phyloP scores from a whole-genome alignment of 2,888 invertebrate species.

The Agonopterix heracliana region DNA sequence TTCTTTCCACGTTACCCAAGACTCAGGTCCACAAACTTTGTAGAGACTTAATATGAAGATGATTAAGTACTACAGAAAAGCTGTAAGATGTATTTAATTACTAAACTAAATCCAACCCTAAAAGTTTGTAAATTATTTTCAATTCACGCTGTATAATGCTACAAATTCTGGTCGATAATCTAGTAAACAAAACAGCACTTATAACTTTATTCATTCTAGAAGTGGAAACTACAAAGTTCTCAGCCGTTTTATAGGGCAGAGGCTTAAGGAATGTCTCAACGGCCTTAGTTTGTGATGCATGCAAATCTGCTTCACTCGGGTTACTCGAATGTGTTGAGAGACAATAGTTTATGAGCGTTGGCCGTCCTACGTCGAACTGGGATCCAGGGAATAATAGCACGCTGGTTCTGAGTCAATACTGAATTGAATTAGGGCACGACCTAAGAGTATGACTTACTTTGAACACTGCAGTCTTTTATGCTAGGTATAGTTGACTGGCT shows the following conservation, averaged over 20 bases:
- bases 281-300: slow-evolving; percentile 28
- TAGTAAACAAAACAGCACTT: not conserved
- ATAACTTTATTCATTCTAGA: not conserved
- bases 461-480: too few relatives aligned
- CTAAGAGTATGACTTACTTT: slow-evolving; percentile 8
- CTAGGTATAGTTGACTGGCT: too few relatives aligned
- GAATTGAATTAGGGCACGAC: slow-evolving; percentile 23
- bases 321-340: slow-evolving; percentile 27
- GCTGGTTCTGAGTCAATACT: slow-evolving; percentile 10
- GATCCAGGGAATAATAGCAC: slow-evolving; percentile 19
- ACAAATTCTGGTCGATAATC: not conserved
- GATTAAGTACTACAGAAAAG: too few relatives aligned
- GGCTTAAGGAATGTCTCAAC: slow-evolving; percentile 13
- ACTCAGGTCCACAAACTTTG: too few relatives aligned
- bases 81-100: too few relatives aligned
- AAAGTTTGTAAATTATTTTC: too few relatives aligned
- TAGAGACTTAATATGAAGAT: too few relatives aligned
- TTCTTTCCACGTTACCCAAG: too few relatives aligned
- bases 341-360: slow-evolving; percentile 27
- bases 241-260: not conserved
- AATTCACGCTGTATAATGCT: too few relatives aligned
- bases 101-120: too few relatives aligned
- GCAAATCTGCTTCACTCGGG: slow-evolving; percentile 33
- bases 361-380: slow-evolving; percentile 24
- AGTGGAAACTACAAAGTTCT: not conserved